Evolutionary conservation across 1,140 invertebrate species (phyloP).

Genomic region (Aphelinus atriplicis): DNA sequence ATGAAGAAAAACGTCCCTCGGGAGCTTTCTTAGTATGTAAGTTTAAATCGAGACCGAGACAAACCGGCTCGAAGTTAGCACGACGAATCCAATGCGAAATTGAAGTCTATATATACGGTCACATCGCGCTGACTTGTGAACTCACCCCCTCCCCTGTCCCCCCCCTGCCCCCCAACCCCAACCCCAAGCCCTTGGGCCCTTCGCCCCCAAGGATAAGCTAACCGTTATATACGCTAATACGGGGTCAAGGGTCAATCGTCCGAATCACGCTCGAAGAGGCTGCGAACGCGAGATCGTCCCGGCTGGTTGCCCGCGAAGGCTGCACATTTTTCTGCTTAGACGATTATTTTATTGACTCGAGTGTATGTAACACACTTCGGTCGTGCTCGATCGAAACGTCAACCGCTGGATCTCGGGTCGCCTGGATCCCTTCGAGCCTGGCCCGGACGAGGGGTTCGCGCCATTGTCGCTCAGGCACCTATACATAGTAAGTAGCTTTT

Average conservation of each 20-base stretch:
- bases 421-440: neutral
- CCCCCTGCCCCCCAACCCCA: no score
- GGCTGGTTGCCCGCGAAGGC: neutral
- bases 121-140: no score
- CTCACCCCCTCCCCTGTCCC: no score
- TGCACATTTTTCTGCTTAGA: neutral
- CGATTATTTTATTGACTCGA: no score
- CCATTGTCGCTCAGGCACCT: slow-evolving; percentile 11
- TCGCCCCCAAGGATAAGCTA: no score
- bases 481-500: slow-evolving; percentile 18
- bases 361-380: neutral
- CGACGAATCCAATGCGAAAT: no score
- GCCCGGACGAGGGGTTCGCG: neutral
- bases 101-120: no score
- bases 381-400: neutral
- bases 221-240: no score
- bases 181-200: no score
- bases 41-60: neutral
- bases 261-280: neutral
- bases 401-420: slow-evolving; percentile 44
- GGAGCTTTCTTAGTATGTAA: slow-evolving; percentile 39
- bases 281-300: neutral
- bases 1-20: slow-evolving; percentile 34
- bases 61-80: no score
- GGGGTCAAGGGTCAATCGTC: no score